Evolutionary conservation across 2,888 invertebrate species (phyloP).

Genomic region (Buathra laborator): DNA sequence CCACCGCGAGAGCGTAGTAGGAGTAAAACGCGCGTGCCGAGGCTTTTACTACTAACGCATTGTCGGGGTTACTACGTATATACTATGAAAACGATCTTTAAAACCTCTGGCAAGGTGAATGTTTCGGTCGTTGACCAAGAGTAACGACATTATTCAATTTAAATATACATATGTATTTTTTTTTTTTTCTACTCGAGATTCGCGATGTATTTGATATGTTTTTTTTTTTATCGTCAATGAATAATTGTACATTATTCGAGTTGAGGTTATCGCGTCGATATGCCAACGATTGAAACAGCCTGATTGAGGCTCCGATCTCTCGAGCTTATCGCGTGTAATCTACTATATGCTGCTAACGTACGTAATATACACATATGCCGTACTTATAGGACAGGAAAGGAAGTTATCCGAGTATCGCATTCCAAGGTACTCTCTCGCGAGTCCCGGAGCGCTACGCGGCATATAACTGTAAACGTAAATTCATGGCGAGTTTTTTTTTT

Average conservation of each 20-base stretch:
- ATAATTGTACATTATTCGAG: too few species aligned
- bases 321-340: too few species aligned
- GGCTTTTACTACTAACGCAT: conserved; percentile 18
- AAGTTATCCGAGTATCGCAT: conserved; percentile 56
- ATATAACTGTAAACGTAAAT: conserved; percentile 57
- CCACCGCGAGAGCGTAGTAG: conserved; percentile 12
- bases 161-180: not conserved
- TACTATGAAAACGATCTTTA: not conserved
- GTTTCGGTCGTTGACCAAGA: conserved; percentile 20
- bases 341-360: too few species aligned
- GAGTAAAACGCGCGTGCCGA: conserved; percentile 24
- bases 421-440: conserved; percentile 50
- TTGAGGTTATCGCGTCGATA: too few species aligned
- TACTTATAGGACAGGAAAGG: conserved; percentile 57
- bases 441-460: conserved; percentile 14
- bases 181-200: not conserved
- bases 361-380: not conserved
- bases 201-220: too few species aligned
- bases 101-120: not conserved
- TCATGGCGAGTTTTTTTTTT: conserved; percentile 41
- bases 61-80: conserved; percentile 3
- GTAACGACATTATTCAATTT: not conserved
- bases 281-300: too few species aligned
- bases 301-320: too few species aligned
- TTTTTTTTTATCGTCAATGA: too few species aligned